phyloP scores from a whole-genome alignment of 2,888 invertebrate genomes.

The Chrysotoxum bicinctum region DNA sequence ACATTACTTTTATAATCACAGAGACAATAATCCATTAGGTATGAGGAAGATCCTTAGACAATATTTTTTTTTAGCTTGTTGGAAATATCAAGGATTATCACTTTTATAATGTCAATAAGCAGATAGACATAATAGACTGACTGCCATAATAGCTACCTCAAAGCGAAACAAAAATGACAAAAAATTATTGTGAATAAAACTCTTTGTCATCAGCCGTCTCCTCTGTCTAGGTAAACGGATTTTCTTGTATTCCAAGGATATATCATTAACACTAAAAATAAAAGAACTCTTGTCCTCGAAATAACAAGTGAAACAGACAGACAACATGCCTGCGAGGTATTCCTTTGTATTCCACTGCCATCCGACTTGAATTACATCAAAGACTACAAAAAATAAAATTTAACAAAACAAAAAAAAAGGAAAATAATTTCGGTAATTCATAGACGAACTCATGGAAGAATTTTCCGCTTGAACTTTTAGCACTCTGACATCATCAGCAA shows the following conservation, averaged over 20 bases:
- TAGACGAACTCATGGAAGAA: constrained; percentile 33
- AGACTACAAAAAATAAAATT: constrained; percentile 14
- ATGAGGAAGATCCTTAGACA: background rate
- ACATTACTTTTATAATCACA: no score
- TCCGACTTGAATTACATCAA: constrained; percentile 57
- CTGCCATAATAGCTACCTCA: constrained; percentile 3
- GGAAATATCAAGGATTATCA: constrained; percentile 3
- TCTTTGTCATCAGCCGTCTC: constrained; percentile 5
- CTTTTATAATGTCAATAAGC: background rate
- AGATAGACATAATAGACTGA: background rate
- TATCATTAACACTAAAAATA: constrained; percentile 72
- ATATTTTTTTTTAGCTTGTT: background rate
- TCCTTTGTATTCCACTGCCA: constrained; percentile 43
- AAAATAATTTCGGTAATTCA: constrained; percentile 34
- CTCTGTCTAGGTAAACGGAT: constrained; percentile 59
- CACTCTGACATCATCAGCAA: constrained; percentile 29
- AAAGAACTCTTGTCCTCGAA: constrained; percentile 50
- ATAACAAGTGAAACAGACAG: constrained; percentile 62
- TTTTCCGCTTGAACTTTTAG: constrained; percentile 43
- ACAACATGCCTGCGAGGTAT: constrained; percentile 52
- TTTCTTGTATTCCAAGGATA: constrained; percentile 63
- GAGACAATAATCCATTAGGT: background rate
- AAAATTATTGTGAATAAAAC: constrained; percentile 1
- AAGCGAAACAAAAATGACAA: background rate
- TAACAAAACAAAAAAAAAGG: constrained; percentile 13